phyloP scores from a whole-genome alignment of 2,113 vertebrate species.

The Trematocara macrostoma region DNA sequence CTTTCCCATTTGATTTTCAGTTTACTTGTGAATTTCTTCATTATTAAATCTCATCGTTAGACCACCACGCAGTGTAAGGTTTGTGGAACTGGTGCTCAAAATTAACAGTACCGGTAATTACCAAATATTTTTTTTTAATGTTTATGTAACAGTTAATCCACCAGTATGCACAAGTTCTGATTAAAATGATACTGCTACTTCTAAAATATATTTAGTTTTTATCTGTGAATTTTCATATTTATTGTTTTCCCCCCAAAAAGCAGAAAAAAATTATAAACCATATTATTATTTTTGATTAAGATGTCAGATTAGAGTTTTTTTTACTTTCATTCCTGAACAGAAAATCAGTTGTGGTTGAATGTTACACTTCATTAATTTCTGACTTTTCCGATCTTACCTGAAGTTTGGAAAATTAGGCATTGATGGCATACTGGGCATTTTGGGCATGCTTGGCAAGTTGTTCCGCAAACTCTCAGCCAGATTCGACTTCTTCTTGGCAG shows the following conservation, averaged over 20 bases:
- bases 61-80: neutral
- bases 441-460: conserved; percentile 31
- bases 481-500: conserved; percentile 48
- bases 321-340: neutral
- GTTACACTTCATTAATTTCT: neutral
- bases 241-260: neutral
- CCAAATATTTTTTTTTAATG: rapidly evolving
- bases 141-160: neutral
- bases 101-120: neutral
- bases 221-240: neutral
- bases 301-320: neutral
- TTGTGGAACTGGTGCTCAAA: neutral
- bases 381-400: conserved; percentile 34
- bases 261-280: neutral
- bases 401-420: conserved; percentile 32
- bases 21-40: neutral
- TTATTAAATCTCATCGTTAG: neutral
- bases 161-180: neutral
- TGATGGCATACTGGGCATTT: conserved; percentile 17
- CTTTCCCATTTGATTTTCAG: neutral
- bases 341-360: neutral
- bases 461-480: conserved; percentile 19
- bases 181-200: neutral
- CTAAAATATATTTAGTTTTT: neutral
- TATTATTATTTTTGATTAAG: neutral